Base-by-base conservation (phyloP, 2,113 vertebrate species). In the Zeus faber region DNA sequence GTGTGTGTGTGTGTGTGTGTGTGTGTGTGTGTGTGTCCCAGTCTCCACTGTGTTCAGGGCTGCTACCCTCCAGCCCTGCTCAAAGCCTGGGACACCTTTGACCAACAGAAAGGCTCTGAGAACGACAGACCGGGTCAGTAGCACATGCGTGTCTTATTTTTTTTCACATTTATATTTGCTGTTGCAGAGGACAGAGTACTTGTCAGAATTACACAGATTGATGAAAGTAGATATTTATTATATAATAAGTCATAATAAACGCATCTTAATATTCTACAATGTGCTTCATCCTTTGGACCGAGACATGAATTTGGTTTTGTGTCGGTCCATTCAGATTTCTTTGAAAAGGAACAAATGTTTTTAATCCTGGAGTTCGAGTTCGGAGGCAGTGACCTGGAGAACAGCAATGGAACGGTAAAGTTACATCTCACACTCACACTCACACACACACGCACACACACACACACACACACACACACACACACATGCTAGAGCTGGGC, bases 291-390 rank as follows among this genome's bases (percentile, higher is more conserved):
- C n/a, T n/a, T n/a, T n/a, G n/a, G n/a, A n/a, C n/a, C n/a, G n/a
- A n/a, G n/a, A n/a, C n/a, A n/a, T n/a, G n/a, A n/a, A n/a, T n/a
- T n/a, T n/a, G n/a, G n/a, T n/a, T n/a, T n/a, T 13, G 17, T 67
- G 26, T 58, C n/a, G 40, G 3, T 37, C n/a, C 56, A 5, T 40
- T 69, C 86, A 65, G 93, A 95, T 75, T 82, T 93, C 72, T 98
- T 95, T 31, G 39, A 79, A 18, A 51, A 83, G 0, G 31, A 93
- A 44, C 95, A 99, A 64, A 81, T 98, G 25, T 99, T 96, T 58
- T 53, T 98, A 47, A 83, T 99, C 22, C 77, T 99, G 78, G 95
- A 95, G 82, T 99, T 98, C 85, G 96, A 98, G 59, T 98, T 95
- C 77, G 96, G 95, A 39, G 96, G 95, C 21, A 57, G 9, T 0